These are phyloP conservation scores for Phengaris alcon DNA, from an alignment of 2,888 invertebrate genomes.

Conservation along the genomic window DNA sequence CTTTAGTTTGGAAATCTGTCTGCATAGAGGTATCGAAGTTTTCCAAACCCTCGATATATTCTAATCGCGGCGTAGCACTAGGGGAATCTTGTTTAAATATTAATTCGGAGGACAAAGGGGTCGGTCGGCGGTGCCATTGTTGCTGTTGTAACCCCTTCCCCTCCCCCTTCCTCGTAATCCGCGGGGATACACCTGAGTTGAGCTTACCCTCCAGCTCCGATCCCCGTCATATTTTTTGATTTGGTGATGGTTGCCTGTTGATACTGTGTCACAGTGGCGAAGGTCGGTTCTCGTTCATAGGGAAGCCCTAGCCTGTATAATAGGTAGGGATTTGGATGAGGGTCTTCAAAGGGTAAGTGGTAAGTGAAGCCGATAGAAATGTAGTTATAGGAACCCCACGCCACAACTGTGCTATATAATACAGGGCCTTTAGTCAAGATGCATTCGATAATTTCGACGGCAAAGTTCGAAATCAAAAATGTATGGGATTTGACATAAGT, in stretches of 20 bases:
- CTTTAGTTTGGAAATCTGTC: neutral
- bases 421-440: no score
- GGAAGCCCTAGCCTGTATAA: no score
- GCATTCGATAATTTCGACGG: no score
- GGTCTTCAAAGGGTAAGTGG: no score
- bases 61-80: constrained; percentile 42
- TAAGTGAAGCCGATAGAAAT: no score
- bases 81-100: constrained; percentile 63
- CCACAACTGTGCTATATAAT: no score
- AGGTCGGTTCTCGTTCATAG: no score
- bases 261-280: neutral
- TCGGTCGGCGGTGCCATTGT: constrained; percentile 39
- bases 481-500: no score
- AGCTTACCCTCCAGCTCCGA: neutral
- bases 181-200: constrained; percentile 12
- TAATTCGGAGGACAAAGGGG: constrained; percentile 64
- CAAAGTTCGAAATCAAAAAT: no score
- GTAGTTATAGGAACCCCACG: no score
- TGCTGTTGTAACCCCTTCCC: constrained; percentile 30
- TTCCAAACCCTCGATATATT: constrained; percentile 12
- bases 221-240: constrained; percentile 19
- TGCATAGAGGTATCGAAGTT: neutral
- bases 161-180: constrained; percentile 28
- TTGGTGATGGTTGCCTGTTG: constrained; percentile 17
- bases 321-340: no score